These are phyloP conservation scores for Polylopha cassiicola DNA, from an alignment of 2,888 invertebrate species.

Conservation along the genomic window DNA sequence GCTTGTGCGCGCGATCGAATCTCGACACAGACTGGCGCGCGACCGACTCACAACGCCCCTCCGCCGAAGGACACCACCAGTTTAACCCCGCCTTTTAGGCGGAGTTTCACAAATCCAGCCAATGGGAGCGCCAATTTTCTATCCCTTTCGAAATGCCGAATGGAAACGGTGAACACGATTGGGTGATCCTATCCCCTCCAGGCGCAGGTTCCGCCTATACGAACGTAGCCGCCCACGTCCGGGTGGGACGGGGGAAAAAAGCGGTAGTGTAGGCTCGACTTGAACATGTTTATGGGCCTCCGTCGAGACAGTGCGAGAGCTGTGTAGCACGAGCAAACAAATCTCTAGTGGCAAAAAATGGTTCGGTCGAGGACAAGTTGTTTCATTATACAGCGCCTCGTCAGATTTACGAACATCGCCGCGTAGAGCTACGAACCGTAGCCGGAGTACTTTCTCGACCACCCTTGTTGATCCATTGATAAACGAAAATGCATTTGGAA, in stretches of 20 bases:
- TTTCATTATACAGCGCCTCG: constrained; percentile 54
- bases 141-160: constrained; percentile 55
- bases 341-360: constrained; percentile 75
- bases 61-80: constrained; percentile 71
- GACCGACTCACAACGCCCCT: constrained; percentile 66
- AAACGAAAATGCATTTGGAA: constrained; percentile 22
- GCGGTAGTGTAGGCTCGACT: constrained; percentile 66
- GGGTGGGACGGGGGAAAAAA: constrained; percentile 65
- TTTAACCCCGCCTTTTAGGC: constrained; percentile 54
- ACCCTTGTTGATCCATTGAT: constrained; percentile 21
- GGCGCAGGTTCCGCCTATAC: constrained; percentile 36
- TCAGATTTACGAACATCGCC: constrained; percentile 66
- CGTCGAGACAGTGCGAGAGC: constrained; percentile 69
- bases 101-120: constrained; percentile 42
- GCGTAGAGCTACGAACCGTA: constrained; percentile 46
- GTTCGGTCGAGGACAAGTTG: constrained; percentile 69
- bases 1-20: constrained; percentile 62
- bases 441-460: constrained; percentile 28
- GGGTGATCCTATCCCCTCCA: constrained; percentile 53
- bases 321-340: constrained; percentile 67
- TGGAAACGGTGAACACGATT: constrained; percentile 41
- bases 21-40: constrained; percentile 73
- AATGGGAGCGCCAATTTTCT: constrained; percentile 52
- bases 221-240: constrained; percentile 45
- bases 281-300: constrained; percentile 75